phyloP scores from a whole-genome alignment of 2,888 invertebrate genomes.

The Perizoma affinitatum region DNA sequence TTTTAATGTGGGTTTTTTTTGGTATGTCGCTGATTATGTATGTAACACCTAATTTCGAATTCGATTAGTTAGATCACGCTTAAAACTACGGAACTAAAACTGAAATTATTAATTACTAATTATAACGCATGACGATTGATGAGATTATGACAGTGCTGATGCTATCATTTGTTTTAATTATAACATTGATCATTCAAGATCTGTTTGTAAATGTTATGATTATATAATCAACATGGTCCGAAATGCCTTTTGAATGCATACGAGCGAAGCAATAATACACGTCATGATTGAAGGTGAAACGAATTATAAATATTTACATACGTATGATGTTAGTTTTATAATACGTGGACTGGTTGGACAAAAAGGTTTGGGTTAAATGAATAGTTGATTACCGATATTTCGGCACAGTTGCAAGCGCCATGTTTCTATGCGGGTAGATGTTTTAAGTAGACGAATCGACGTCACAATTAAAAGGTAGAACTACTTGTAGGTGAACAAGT shows the following conservation, averaged over 20 bases:
- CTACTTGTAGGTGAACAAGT: too few species aligned
- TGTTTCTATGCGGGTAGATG: too few species aligned
- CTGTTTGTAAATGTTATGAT: slow-evolving; percentile 55
- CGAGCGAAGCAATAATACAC: slow-evolving; percentile 37
- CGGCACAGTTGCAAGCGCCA: too few species aligned
- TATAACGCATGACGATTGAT: slow-evolving; percentile 1
- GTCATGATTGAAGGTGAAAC: slow-evolving; percentile 33
- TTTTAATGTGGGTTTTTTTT: slow-evolving; percentile 5
- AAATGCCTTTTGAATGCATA: slow-evolving; percentile 45
- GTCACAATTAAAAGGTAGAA: too few species aligned
- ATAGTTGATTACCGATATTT: too few species aligned
- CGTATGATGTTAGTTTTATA: slow-evolving; percentile 25
- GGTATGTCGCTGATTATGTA: slow-evolving; percentile 9
- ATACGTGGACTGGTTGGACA: slow-evolving; percentile 8
- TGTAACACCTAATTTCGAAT: too few species aligned
- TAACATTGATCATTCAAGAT: slow-evolving; percentile 50
- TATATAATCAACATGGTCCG: slow-evolving; percentile 48
- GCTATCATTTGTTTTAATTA: slow-evolving; percentile 51
- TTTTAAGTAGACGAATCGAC: too few species aligned
- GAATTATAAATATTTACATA: slow-evolving; percentile 27
- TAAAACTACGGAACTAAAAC: neutral
- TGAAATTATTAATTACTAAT: slow-evolving; percentile 1
- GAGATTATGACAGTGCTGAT: slow-evolving; percentile 19
- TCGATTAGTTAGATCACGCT: too few species aligned
- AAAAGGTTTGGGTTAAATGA: slow-evolving; percentile 2